Evolutionary conservation across 2,113 vertebrate species (phyloP).

Genomic region (Rhagologus leucostigma): DNA sequence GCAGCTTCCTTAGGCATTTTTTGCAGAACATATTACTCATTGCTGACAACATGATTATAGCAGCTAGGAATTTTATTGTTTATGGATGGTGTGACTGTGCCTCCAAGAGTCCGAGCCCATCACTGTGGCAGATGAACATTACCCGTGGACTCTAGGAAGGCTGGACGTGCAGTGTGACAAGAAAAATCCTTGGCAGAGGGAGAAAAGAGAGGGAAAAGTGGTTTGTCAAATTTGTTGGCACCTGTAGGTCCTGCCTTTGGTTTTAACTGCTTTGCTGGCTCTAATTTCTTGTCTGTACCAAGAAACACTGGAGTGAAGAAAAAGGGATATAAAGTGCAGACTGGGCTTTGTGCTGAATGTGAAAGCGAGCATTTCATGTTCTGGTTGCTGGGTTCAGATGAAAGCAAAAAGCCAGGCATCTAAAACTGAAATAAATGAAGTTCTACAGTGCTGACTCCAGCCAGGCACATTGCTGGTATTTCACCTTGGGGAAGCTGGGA

Average conservation of each 20-base stretch:
- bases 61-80: neutral
- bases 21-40: neutral
- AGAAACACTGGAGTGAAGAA: neutral
- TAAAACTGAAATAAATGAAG: neutral
- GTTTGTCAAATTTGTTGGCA: neutral
- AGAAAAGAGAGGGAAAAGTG: neutral
- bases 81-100: neutral
- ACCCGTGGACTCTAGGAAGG: neutral
- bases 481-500: neutral
- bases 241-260: neutral
- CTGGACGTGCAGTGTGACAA: neutral
- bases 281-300: neutral
- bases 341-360: neutral
- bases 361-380: neutral
- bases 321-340: neutral
- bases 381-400: neutral
- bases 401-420: neutral
- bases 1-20: neutral
- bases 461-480: neutral
- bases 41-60: neutral
- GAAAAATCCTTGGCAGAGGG: neutral
- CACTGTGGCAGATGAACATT: neutral
- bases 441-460: neutral
- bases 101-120: neutral
- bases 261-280: neutral